Base-by-base conservation (phyloP, 2,888 invertebrate genomes). In the Diabrotica balteata region DNA sequence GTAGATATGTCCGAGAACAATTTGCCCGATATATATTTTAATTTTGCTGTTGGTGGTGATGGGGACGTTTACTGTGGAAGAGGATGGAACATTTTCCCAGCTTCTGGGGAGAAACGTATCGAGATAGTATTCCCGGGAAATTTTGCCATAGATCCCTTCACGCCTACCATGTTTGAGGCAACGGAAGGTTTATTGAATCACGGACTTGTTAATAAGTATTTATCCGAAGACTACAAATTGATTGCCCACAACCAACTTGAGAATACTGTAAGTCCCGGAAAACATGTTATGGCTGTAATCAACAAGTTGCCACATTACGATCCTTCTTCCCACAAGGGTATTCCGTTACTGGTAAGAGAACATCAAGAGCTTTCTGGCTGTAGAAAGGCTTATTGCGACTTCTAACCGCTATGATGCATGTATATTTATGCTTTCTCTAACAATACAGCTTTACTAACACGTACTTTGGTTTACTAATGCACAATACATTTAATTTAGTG, bases 51-150 rank as follows among this genome's bases (percentile, higher is more conserved):
- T 3, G 94, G 93, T 0, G 93, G 93, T 6, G 93, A 93, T 78
- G 93, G 93, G 0, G 90, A 89, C 0, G 93, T 89, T 0, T 93
- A 93, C 80, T 88, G 87, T 72, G 93, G 91, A 0, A 88, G 93
- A 6, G 76, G 75, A 6, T 77, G 75, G 75, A 67, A 66, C 11
- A 66, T 68, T 3, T 64, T 70, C 90, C 72, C 74, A 0, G 55
- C 61, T n/a, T 55, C 67, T 45, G 55, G 63, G n/a, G 59, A 70
- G 6, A 47, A 73, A 51, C 69, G 66, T 7, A 66, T 75, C 6
- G 76, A 76, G 46, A 68, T 77, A 44, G 74, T 70, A 2, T 72
- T 70, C 57, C 69, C 73, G 47, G 77, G 77, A n/a, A 69, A 70
- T 53, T 77, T 67, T 45, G 67, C 54, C 1, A 51, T 63, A 4